Evolutionary conservation across 2,888 invertebrate genomes (phyloP), one percentile per base, ranked within the genome.

Genomic region (Acronicta psi): DNA sequence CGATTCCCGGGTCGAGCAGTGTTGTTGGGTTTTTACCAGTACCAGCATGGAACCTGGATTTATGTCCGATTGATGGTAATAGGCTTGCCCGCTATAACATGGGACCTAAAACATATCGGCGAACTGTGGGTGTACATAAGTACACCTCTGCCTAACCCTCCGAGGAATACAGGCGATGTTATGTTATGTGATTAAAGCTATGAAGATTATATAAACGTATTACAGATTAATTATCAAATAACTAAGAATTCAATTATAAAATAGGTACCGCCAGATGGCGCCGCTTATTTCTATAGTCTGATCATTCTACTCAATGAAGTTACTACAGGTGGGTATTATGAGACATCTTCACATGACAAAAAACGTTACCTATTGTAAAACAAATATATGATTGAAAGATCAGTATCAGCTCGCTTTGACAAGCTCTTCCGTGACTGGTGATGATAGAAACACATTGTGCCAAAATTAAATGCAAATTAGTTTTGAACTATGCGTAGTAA

Each of bases 391-490:
- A 56, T 61, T 66, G 25, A 49, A 43, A 40, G 41, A 13, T 49
- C 18, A 4, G 16, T 7, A 40, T 37, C 34, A 41, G 25, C 44
- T 17, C 20, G 18, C 43, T 67, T 41, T 49, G 46, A 61, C 40
- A 37, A 2, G 31, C 29, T 51, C 20, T 56, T 51, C 57, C 44
- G 51, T 62, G 47, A 41, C 50, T 25, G 14, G 7, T 16, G 40
- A 29, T 68, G 43, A 68, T 10, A 17, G 42, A 68, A 47, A 52
- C 40, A 57, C 43, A 61, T 60, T 67, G 64, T 62, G 52, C 23
- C 51, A 37, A 73, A 75, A 65, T 77, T 57, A 62, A 54, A 71
- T 73, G 61, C 65, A 66, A 59, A 75, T 65, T 46, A 36, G 38
- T 41, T 62, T 49, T 37, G 20, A 44, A 46, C 49, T 52, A 61